Conservation (phyloP, 2,888 invertebrate species). For the Beris chalybata region DNA sequence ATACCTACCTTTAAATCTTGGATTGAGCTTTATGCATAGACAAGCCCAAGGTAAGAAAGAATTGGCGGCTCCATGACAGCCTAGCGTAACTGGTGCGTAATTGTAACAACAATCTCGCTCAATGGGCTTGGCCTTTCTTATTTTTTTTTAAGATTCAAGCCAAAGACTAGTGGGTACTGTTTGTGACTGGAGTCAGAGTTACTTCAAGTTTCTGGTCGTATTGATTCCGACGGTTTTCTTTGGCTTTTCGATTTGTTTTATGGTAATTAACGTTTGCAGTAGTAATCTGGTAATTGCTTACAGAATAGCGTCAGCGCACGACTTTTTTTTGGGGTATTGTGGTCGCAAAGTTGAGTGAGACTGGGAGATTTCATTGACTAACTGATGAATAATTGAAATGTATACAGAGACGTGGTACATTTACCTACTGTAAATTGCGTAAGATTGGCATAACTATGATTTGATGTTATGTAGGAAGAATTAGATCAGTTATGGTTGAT, state of each 20-base stretch:
- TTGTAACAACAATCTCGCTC: slow-evolving; percentile 25
- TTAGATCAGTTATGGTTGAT: slow-evolving; percentile 24
- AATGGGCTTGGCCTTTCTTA: slow-evolving; percentile 27
- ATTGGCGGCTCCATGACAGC: slow-evolving; percentile 11
- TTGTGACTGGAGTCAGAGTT: no score
- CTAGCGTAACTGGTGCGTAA: slow-evolving; percentile 29
- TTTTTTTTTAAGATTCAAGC: neutral
- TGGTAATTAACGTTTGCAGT: slow-evolving; percentile 17
- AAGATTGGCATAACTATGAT: slow-evolving; percentile 16
- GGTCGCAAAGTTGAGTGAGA: no score
- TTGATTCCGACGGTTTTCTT: no score
- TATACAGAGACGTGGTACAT: slow-evolving; percentile 1
- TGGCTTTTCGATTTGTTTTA: slow-evolving; percentile 7
- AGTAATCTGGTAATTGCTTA: slow-evolving; percentile 19
- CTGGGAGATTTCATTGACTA: slow-evolving; percentile 1
- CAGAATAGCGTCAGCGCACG: no score
- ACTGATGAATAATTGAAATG: slow-evolving; percentile 7
- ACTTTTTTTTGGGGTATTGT: no score
- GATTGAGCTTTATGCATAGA: neutral
- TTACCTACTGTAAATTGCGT: slow-evolving; percentile 8
- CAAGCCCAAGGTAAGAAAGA: slow-evolving; percentile 26
- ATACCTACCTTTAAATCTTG: neutral
- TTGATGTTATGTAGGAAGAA: slow-evolving; percentile 18
- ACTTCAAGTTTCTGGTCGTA: no score
- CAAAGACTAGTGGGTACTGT: no score